These are phyloP conservation scores for Aleiodes leptofemur DNA, from an alignment of 2,888 invertebrate genomes.

Conservation along the genomic window DNA sequence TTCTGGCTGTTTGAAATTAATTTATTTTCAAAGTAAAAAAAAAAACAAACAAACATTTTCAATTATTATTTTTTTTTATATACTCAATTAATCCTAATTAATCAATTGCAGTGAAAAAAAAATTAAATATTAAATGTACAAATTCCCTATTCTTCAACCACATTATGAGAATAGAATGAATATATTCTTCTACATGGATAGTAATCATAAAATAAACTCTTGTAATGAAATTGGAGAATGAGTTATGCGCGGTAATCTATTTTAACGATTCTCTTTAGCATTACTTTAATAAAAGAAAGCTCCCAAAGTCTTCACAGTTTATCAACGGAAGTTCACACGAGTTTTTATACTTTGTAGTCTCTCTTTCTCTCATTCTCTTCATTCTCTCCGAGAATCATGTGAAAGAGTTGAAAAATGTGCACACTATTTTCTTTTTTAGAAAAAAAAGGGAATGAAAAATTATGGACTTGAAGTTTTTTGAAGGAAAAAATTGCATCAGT, in stretches of 20 bases:
- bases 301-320: slow-evolving; percentile 19
- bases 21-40: no score
- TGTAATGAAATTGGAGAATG: slow-evolving; percentile 17
- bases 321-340: slow-evolving; percentile 18
- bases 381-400: no score
- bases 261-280: background rate
- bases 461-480: slow-evolving; percentile 8
- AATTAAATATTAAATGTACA: no score
- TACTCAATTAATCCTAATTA: no score
- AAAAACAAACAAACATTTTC: no score
- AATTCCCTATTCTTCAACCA: background rate
- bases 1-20: no score
- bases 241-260: slow-evolving; percentile 11
- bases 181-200: no score
- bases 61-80: no score
- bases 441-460: background rate
- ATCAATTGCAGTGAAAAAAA: no score
- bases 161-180: background rate
- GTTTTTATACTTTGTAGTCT: no score
- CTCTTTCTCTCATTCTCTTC: no score
- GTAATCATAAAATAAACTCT: slow-evolving; percentile 1
- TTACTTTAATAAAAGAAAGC: slow-evolving; percentile 6
- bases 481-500: slow-evolving; percentile 1
- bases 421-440: background rate
- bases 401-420: background rate